These are phyloP conservation scores for Stomatorhinus walkeri DNA, from an alignment of 2,797 vertebrate species.

Conservation along the genomic window DNA sequence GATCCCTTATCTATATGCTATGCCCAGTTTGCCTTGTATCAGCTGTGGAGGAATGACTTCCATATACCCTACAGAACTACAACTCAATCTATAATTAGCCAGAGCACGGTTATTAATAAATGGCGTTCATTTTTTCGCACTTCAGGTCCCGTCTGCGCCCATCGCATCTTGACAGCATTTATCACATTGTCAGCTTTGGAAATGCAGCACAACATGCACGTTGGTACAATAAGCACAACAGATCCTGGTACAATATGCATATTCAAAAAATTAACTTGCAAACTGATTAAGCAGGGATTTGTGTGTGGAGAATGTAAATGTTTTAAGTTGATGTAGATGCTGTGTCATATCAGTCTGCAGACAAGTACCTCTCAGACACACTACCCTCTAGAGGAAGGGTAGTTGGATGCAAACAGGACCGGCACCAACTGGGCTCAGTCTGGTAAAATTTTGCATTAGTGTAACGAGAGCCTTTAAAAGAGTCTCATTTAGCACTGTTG, in stretches of 20 bases:
- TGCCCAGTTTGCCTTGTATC: neutral
- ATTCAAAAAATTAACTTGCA: neutral
- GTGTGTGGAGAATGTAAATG: neutral
- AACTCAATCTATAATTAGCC: neutral
- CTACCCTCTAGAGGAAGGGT: neutral
- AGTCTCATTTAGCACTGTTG: neutral
- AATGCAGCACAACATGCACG: neutral
- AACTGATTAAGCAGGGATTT: neutral
- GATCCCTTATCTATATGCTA: neutral
- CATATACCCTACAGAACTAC: neutral
- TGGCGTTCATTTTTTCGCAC: neutral
- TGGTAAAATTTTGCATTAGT: neutral
- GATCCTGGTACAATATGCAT: neutral
- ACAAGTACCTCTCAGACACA: neutral
- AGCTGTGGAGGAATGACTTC: neutral
- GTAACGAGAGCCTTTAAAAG: neutral
- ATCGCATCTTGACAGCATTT: neutral
- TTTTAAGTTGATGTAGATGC: neutral
- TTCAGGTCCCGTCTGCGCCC: neutral
- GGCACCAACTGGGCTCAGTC: slow-evolving; percentile 11
- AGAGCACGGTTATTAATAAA: neutral
- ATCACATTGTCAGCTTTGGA: neutral
- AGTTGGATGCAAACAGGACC: slow-evolving; percentile 19
- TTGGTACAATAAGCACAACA: too few relatives aligned
- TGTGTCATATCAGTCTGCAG: neutral